phyloP scores from a whole-genome alignment of 2,113 vertebrate genomes.

The Plotosus lineatus region DNA sequence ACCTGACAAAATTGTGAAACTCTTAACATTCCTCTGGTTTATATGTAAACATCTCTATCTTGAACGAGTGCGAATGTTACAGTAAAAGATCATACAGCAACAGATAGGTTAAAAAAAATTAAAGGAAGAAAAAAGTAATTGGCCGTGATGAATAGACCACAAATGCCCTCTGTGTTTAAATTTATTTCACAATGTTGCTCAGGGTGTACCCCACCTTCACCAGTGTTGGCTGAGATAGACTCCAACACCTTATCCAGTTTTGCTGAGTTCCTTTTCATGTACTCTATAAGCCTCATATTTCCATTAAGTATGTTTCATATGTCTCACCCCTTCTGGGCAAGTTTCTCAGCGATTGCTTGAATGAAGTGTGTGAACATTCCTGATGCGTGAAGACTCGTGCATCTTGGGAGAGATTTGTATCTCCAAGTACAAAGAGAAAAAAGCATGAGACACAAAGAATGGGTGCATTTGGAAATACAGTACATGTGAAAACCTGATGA shows the following conservation, averaged over 20 bases:
- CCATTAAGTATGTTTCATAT: conserved; percentile 8
- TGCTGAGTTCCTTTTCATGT: conserved; percentile 5
- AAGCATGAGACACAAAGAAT: background rate
- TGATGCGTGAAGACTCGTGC: background rate
- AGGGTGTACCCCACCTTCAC: too few species aligned
- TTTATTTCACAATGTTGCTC: conserved; percentile 46
- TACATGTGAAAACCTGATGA: conserved; percentile 2
- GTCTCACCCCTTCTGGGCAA: background rate
- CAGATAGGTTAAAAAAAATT: conserved; percentile 20
- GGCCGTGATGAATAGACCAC: conserved; percentile 55
- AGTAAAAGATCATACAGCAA: conserved; percentile 9
- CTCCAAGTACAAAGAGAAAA: background rate
- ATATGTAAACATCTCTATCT: background rate
- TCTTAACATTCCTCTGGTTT: background rate
- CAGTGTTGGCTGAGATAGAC: too few species aligned
- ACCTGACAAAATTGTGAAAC: too few species aligned
- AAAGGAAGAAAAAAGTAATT: conserved; percentile 29
- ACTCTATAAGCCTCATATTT: conserved; percentile 3
- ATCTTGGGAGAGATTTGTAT: background rate
- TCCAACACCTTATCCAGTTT: conserved; percentile 5
- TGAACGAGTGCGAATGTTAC: background rate
- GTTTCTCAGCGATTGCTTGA: background rate
- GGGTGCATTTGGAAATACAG: background rate
- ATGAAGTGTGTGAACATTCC: background rate
- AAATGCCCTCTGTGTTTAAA: conserved; percentile 43